Percentiles rank a stretch among this genome's conserved stretches.
Evolutionary conservation across 2,113 vertebrate genomes (phyloP).

Genomic region (Falcunculus frontatus): DNA sequence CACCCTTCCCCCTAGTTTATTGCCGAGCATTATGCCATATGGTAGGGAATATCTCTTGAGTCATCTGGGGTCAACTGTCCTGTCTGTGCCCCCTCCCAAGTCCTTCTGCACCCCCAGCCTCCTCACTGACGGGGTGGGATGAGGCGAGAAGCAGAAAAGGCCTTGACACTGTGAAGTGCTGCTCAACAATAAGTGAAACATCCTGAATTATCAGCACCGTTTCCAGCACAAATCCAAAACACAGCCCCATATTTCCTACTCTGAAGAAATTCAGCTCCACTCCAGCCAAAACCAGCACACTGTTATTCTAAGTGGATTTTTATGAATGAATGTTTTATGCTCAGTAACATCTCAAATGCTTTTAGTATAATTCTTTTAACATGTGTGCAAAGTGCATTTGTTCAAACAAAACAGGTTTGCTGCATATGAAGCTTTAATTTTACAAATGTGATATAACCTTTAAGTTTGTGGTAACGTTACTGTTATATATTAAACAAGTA

Average conservation of each 20-base stretch:
- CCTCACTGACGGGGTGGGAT: neutral
- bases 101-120: neutral
- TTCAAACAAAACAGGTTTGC: neutral
- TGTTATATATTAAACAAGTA: neutral
- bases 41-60: neutral
- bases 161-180: neutral
- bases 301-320: conserved; percentile 17
- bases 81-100: neutral
- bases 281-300: neutral
- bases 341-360: neutral
- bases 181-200: rapidly evolving
- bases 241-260: neutral
- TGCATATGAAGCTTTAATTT: neutral
- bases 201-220: too few relatives aligned
- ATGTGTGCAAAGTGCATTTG: neutral
- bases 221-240: neutral
- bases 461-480: neutral
- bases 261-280: neutral
- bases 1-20: neutral
- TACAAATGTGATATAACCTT: neutral
- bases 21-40: rapidly evolving
- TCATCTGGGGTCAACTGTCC: neutral
- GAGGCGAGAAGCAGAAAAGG: neutral
- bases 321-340: neutral
- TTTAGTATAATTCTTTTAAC: neutral